Evolutionary conservation across 2,888 invertebrate genomes (phyloP), one percentile per base, ranked within the genome.

Genomic region (Steinernema carpocapsae): DNA sequence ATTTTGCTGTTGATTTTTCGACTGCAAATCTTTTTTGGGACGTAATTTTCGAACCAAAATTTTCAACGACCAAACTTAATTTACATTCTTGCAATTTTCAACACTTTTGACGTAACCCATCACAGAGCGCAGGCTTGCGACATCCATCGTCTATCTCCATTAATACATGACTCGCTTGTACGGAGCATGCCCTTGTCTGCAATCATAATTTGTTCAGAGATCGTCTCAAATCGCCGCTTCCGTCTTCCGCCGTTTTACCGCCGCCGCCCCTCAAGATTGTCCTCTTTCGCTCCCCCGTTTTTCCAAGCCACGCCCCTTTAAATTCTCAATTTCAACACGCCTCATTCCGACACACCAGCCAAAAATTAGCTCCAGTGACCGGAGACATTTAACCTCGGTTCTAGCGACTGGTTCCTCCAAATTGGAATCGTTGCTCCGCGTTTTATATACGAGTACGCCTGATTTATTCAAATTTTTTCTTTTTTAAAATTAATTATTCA

Each of bases 231-330:
- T 4, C 48, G 3, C 17, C 7, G 29, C 32, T 17, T 29, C 26
- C 32, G 10, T 37, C 32, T 24, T 24, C 56, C 56, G 4, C 14
- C 56, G 24, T 56, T 48, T 19, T 43, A 12, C 43, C 56, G 32
- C 64, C 14, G 37, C 64, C 64, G 64, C 64, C 64, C 64, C 64
- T 64, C 26, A 32, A 64, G 37, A 64, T 64, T 64, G 64, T 64
- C 26, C 24, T 26, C 24, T 19, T 32, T 14, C 3, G 48, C 48
- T 48, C 48, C 4, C n/a, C 48, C n/a, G n/a, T 4, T 48, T 19
- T 48, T 48, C 3, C 32, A 7, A n/a, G 32, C 32, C 64, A 26
- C 64, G 64, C 64, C 64, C 32, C 29, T 32, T 17, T 64, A 7
- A 22, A 17, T 1, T 14, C 64, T 64, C 64, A 64, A 29, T 64